Conservation (phyloP, 2,113 vertebrate species). For the Xenopus borealis region DNA sequence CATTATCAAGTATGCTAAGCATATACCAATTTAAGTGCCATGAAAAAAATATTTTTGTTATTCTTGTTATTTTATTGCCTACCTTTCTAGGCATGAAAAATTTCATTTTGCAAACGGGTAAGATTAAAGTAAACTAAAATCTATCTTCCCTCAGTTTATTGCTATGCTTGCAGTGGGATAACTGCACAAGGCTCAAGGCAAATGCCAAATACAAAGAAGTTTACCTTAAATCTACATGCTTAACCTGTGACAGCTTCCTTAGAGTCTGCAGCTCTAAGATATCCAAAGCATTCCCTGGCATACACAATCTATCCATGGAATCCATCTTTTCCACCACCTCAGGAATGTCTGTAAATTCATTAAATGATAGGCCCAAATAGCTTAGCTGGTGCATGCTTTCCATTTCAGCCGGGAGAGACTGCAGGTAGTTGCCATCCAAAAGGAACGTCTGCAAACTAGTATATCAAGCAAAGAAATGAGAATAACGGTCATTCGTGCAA, state of each 20-base stretch:
- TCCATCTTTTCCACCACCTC: constrained; percentile 83
- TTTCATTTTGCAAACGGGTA: too few relatives aligned
- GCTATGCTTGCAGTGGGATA: too few relatives aligned
- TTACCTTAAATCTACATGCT: constrained; percentile 89
- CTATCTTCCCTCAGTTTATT: too few relatives aligned
- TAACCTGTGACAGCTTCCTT: constrained; percentile 80
- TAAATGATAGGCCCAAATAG: constrained; percentile 93
- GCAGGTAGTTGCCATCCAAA: constrained; percentile 90
- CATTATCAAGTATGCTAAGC: too few relatives aligned
- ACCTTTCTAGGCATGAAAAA: too few relatives aligned
- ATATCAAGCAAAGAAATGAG: background rate
- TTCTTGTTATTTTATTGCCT: too few relatives aligned
- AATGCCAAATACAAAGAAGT: background rate
- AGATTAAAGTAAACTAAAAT: too few relatives aligned
- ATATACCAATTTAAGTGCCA: too few relatives aligned
- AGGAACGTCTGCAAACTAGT: constrained; percentile 92
- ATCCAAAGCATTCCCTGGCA: constrained; percentile 88
- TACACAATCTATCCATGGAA: constrained; percentile 90
- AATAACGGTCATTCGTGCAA: background rate
- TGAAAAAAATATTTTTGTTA: too few relatives aligned
- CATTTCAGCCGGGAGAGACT: constrained; percentile 81
- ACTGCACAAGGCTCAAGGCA: too few relatives aligned
- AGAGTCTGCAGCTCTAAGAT: constrained; percentile 77
- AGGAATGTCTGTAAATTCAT: constrained; percentile 85
- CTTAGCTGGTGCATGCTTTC: constrained; percentile 81